phyloP scores from a whole-genome alignment of 2,888 invertebrate genomes.

The Cinara cedri region DNA sequence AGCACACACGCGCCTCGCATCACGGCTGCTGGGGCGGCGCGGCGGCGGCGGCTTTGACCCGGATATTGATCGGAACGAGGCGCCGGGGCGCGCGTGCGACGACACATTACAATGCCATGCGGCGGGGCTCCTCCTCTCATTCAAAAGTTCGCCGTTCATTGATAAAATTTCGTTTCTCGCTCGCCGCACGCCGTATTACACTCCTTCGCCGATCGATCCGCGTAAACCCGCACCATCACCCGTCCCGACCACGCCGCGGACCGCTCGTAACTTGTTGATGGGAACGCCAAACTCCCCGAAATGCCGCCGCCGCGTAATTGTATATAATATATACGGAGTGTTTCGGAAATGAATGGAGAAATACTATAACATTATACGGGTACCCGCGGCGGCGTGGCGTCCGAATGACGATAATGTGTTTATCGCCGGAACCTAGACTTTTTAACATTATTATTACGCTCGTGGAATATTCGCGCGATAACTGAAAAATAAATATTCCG shows the following conservation, averaged over 20 bases:
- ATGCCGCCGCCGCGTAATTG: too few species aligned
- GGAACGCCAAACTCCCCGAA: not conserved
- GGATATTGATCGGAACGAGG: constrained; percentile 53
- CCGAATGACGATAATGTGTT: too few species aligned
- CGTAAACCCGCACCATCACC: not conserved
- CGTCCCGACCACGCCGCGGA: not conserved
- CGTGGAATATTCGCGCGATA: too few species aligned
- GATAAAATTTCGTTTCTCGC: constrained; percentile 21
- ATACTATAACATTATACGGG: too few species aligned
- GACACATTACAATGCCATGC: constrained; percentile 51
- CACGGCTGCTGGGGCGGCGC: not conserved
- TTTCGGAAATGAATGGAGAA: too few species aligned
- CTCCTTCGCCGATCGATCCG: too few species aligned
- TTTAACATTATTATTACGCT: too few species aligned
- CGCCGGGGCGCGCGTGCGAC: constrained; percentile 49
- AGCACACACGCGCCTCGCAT: not conserved
- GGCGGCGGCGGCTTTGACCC: constrained; percentile 28
- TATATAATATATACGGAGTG: too few species aligned
- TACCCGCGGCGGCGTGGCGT: too few species aligned
- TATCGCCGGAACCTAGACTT: too few species aligned
- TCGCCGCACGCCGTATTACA: not conserved
- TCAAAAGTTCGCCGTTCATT: constrained; percentile 42
- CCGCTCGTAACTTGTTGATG: constrained; percentile 53
- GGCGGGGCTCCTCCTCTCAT: constrained; percentile 21
- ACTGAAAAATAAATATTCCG: too few species aligned